phyloP scores from a whole-genome alignment of 2,113 vertebrate genomes.

The Zosterops borbonicus region DNA sequence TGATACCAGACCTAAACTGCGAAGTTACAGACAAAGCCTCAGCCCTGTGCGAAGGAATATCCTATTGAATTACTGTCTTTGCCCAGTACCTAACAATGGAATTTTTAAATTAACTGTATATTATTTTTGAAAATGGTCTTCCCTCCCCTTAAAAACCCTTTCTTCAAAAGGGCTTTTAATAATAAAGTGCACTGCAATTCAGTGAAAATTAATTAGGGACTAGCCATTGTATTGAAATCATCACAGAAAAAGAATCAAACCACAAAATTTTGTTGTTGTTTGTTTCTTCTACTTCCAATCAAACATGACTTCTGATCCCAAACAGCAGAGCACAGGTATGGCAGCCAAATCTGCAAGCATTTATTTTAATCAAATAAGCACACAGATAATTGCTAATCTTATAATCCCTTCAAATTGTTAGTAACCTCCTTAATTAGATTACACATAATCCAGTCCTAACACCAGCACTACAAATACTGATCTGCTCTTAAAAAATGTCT shows the following conservation, averaged over 20 bases:
- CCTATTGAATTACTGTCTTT: not conserved
- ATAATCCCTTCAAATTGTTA: conserved; percentile 52
- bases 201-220: not conserved
- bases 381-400: conserved; percentile 48
- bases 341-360: conserved; percentile 2
- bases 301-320: not conserved
- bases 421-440: conserved; percentile 56
- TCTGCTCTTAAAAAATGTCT: not conserved
- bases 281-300: not conserved
- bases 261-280: not conserved
- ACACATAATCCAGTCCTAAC: conserved; percentile 44
- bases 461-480: not conserved
- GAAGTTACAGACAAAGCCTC: not conserved
- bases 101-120: not conserved
- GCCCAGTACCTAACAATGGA: not conserved
- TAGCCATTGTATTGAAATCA: not conserved
- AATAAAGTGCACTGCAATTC: not conserved
- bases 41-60: not conserved
- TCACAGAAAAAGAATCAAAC: not conserved
- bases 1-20: not conserved
- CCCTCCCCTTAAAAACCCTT: not conserved
- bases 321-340: not conserved
- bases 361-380: conserved; percentile 56
- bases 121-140: not conserved
- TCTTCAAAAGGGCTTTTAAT: not conserved